A percentile compares a stretch with the other conserved stretches of the same genome.
Conservation (phyloP, 2,888 invertebrate genomes). For the Philaethria dido region DNA sequence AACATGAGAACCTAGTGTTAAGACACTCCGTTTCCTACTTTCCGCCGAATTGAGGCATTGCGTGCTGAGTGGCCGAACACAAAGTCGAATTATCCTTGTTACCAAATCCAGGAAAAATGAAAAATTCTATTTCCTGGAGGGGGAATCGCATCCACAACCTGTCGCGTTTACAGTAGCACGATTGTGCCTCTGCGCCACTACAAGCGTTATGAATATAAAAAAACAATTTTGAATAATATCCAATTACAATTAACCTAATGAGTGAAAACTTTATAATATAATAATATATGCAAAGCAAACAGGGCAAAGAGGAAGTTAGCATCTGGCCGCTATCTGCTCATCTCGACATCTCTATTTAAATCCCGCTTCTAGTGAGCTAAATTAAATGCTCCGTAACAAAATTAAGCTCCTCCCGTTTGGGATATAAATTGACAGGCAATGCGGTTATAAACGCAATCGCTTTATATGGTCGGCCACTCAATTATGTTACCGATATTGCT, state of each 20-base stretch:
- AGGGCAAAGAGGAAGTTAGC: slow-evolving; percentile 42
- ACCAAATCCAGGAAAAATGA: too few relatives aligned
- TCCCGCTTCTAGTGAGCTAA: slow-evolving; percentile 54
- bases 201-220: too few relatives aligned
- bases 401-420: slow-evolving; percentile 47
- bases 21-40: too few relatives aligned
- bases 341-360: slow-evolving; percentile 80
- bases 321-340: slow-evolving; percentile 67
- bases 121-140: too few relatives aligned
- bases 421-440: slow-evolving; percentile 45
- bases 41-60: too few relatives aligned
- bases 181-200: too few relatives aligned
- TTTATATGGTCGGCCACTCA: slow-evolving; percentile 42
- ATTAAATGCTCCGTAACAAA: slow-evolving; percentile 53
- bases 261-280: not conserved
- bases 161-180: too few relatives aligned
- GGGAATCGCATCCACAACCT: too few relatives aligned
- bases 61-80: too few relatives aligned
- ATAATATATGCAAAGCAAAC: slow-evolving; percentile 44
- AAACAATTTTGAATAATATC: too few relatives aligned
- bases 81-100: too few relatives aligned
- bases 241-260: not conserved
- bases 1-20: too few relatives aligned
- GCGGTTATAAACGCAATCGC: slow-evolving; percentile 33
- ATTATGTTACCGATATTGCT: slow-evolving; percentile 39